phyloP scores from a whole-genome alignment of 2,797 vertebrate genomes.

The Aphelocoma californica region DNA sequence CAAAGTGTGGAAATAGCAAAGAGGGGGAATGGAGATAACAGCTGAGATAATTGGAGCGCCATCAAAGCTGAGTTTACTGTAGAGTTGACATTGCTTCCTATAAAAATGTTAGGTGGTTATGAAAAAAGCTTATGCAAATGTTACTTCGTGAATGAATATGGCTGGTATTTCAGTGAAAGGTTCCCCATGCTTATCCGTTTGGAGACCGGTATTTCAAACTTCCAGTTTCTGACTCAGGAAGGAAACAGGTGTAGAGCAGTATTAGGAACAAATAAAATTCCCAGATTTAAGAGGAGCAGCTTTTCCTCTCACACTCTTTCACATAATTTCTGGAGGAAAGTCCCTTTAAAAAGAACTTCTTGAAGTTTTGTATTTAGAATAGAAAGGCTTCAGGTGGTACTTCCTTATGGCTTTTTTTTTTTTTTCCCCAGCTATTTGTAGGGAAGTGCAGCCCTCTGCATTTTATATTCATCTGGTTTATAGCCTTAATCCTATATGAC shows the following conservation, averaged over 20 bases:
- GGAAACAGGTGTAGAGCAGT: background rate
- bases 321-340: background rate
- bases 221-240: background rate
- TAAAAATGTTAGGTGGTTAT: slow-evolving; percentile 29
- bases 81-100: background rate
- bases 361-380: background rate
- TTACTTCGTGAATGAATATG: background rate
- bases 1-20: background rate
- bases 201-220: background rate
- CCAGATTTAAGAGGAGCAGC: background rate
- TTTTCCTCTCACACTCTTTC: fast-evolving
- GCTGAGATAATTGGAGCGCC: background rate
- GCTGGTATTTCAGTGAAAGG: background rate
- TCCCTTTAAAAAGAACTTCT: background rate
- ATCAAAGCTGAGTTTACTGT: background rate
- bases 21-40: background rate
- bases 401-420: background rate
- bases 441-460: background rate
- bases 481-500: slow-evolving; percentile 6
- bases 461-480: background rate
- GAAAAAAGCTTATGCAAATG: slow-evolving; percentile 24
- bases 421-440: background rate
- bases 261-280: background rate
- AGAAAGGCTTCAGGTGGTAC: background rate
- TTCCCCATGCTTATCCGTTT: background rate